phyloP scores from a whole-genome alignment of 2,888 invertebrate species.

The Salpingus planirostris region DNA sequence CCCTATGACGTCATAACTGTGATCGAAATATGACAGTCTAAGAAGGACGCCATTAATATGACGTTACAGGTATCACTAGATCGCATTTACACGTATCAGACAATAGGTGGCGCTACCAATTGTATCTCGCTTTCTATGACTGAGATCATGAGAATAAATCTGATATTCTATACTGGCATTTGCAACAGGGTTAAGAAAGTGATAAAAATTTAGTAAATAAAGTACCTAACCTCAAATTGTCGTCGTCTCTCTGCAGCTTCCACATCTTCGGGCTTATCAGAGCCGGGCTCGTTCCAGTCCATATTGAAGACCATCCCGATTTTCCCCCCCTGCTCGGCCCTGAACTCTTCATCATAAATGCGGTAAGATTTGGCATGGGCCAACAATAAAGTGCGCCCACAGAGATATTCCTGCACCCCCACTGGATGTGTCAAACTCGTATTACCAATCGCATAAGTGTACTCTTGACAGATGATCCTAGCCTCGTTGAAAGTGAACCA shows the following conservation, averaged over 20 bases:
- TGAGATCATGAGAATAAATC: too few relatives aligned
- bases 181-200: neutral
- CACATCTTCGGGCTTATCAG: neutral
- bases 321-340: constrained; percentile 15
- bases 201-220: neutral
- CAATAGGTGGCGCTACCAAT: too few relatives aligned
- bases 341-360: constrained; percentile 51
- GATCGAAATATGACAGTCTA: too few relatives aligned
- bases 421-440: constrained; percentile 30
- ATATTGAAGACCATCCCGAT: neutral
- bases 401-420: constrained; percentile 51
- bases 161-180: too few relatives aligned
- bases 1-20: too few relatives aligned
- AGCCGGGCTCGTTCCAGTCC: neutral
- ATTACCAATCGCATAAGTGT: constrained; percentile 8
- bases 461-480: too few relatives aligned
- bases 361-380: constrained; percentile 58
- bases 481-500: constrained; percentile 48
- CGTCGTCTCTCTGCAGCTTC: neutral
- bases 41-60: too few relatives aligned
- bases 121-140: too few relatives aligned
- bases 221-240: neutral
- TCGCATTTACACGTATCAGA: too few relatives aligned
- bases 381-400: constrained; percentile 52
- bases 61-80: too few relatives aligned